These are phyloP conservation scores for Tetragnatha versicolor DNA, from an alignment of 1,140 invertebrate species.

Conservation along the genomic window DNA sequence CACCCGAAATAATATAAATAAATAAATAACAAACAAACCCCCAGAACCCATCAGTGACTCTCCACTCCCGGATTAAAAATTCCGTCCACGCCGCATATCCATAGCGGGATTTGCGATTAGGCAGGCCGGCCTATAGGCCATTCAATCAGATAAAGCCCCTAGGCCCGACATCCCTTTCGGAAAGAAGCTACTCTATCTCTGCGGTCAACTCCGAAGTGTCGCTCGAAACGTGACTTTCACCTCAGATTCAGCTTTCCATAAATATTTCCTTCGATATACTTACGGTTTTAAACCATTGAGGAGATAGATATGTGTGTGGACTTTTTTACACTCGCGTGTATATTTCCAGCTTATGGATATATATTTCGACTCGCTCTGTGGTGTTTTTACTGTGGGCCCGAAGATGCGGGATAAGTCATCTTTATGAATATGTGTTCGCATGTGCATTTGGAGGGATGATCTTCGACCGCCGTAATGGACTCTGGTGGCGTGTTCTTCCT, in stretches of 20 bases:
- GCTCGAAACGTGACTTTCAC: conserved; percentile 20
- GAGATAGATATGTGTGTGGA: conserved; percentile 23
- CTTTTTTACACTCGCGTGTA: conserved; percentile 14
- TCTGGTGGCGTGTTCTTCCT: too few species aligned
- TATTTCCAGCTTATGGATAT: conserved; percentile 14
- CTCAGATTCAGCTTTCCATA: conserved; percentile 25
- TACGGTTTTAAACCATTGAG: conserved; percentile 51
- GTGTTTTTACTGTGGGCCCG: background rate
- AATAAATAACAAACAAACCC: too few species aligned
- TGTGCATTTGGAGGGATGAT: conserved; percentile 10
- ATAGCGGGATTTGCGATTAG: conserved; percentile 47
- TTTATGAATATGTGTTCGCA: conserved; percentile 9
- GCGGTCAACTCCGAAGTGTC: conserved; percentile 27
- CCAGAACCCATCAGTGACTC: too few species aligned
- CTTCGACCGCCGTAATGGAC: too few species aligned
- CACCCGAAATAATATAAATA: too few species aligned
- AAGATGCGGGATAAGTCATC: conserved; percentile 10
- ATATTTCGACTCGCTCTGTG: conserved; percentile 6
- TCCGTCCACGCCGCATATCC: conserved; percentile 40
- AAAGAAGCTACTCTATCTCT: conserved; percentile 10
- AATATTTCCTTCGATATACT: conserved; percentile 47
- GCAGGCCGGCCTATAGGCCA: background rate
- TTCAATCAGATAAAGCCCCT: conserved; percentile 34
- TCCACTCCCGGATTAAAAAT: conserved; percentile 48
- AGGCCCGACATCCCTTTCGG: background rate